These are phyloP conservation scores for Brachionus rubens DNA, from an alignment of 1,140 invertebrate species.

Conservation along the genomic window DNA sequence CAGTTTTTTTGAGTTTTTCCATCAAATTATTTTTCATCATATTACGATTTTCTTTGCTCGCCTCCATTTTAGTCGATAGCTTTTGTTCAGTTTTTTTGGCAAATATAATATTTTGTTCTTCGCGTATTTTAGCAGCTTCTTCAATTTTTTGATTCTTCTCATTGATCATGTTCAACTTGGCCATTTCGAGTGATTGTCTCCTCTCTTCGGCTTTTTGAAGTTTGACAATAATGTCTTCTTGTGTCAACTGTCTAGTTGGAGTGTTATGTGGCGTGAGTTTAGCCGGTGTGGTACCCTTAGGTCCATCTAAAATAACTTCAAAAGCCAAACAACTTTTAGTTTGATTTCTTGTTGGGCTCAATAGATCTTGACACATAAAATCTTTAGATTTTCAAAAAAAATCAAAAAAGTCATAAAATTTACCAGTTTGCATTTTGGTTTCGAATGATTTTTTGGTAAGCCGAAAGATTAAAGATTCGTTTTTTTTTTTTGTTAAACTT, in stretches of 20 bases:
- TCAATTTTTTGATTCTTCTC: slow-evolving; percentile 43
- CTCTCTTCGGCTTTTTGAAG: slow-evolving; percentile 35
- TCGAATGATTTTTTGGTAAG: too few species aligned
- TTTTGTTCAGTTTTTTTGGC: slow-evolving; percentile 33
- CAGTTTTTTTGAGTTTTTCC: slow-evolving; percentile 37
- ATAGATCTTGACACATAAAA: neutral
- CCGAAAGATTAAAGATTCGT: neutral
- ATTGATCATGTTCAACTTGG: neutral
- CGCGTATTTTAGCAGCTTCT: slow-evolving; percentile 35
- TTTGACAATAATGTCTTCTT: slow-evolving; percentile 32
- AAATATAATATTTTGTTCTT: slow-evolving; percentile 27
- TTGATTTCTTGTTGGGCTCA: slow-evolving; percentile 18
- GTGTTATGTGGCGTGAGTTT: slow-evolving; percentile 27
- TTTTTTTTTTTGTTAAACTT: neutral
- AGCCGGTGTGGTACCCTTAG: slow-evolving; percentile 12
- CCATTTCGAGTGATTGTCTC: slow-evolving; percentile 36
- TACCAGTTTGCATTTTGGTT: slow-evolving; percentile 25
- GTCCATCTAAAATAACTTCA: slow-evolving; percentile 18
- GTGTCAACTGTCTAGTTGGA: slow-evolving; percentile 12
- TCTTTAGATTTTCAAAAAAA: neutral
- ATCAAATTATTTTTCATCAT: slow-evolving; percentile 16
- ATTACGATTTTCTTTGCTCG: slow-evolving; percentile 33
- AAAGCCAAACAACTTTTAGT: slow-evolving; percentile 36
- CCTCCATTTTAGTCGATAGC: slow-evolving; percentile 26
- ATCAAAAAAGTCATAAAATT: neutral